Conservation (phyloP, 1,140 invertebrate genomes). For the Gonatopus flavifemur region DNA sequence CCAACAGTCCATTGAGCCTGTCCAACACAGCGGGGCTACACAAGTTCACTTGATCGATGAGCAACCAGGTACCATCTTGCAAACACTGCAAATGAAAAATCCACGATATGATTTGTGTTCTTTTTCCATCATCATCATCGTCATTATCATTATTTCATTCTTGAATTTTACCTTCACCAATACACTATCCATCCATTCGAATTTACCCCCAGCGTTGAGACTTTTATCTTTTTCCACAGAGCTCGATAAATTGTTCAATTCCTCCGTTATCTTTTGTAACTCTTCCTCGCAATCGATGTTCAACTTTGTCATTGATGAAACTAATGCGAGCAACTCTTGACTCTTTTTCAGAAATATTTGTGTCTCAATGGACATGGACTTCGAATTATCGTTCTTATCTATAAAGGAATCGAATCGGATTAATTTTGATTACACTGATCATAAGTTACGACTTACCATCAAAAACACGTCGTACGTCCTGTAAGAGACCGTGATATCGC, state of each 20-base stretch:
- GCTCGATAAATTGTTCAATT: slow-evolving; percentile 39
- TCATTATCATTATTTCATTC: not conserved
- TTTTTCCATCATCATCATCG: not conserved
- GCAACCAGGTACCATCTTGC: slow-evolving; percentile 83
- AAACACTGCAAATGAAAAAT: slow-evolving; percentile 65
- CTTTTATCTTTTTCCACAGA: slow-evolving; percentile 60
- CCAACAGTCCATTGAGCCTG: slow-evolving; percentile 91
- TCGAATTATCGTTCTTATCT: slow-evolving; percentile 31
- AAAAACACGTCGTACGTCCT: slow-evolving; percentile 35
- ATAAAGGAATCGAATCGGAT: not conserved
- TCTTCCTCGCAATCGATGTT: slow-evolving; percentile 15
- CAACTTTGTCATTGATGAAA: slow-evolving; percentile 33
- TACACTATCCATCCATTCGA: slow-evolving; percentile 97
- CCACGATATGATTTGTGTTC: not conserved
- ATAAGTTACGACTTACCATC: slow-evolving; percentile 24
- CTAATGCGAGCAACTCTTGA: slow-evolving; percentile 29
- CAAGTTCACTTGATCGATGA: slow-evolving; percentile 96
- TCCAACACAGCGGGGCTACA: slow-evolving; percentile 96
- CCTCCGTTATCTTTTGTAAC: slow-evolving; percentile 50
- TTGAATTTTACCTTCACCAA: slow-evolving; percentile 73
- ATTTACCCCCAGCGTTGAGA: slow-evolving; percentile 80
- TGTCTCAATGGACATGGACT: slow-evolving; percentile 59
- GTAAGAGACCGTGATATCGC: slow-evolving; percentile 37
- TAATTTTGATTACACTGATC: not conserved
- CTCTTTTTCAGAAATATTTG: slow-evolving; percentile 60